Percentiles rank a stretch among this genome's conserved stretches.
Evolutionary conservation across 2,113 vertebrate species (phyloP).

Genomic region (Phylloscopus whistleri): DNA sequence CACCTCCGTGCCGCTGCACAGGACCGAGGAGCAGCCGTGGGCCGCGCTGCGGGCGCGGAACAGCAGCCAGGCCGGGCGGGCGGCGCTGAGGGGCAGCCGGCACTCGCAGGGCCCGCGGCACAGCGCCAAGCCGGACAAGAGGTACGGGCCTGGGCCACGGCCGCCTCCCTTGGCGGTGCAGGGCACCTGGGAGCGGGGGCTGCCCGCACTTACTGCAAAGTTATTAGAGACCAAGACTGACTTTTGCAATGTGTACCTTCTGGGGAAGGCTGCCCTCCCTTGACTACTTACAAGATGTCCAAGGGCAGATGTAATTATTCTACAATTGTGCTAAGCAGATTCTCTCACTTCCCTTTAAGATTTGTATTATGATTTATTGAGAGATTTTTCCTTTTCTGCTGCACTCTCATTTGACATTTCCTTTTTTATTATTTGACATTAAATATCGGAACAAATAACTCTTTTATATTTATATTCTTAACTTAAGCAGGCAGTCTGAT

Average conservation of each 20-base stretch:
- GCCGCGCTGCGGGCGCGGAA: neutral
- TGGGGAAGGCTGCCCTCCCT: neutral
- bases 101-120: constrained; percentile 63
- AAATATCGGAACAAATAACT: neutral
- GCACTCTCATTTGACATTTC: neutral
- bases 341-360: neutral
- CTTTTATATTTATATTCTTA: neutral
- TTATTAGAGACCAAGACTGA: neutral
- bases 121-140: constrained; percentile 60
- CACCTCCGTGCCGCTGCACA: constrained; percentile 79
- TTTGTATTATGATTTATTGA: neutral
- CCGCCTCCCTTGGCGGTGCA: fast-evolving
- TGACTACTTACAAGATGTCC: neutral
- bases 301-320: neutral
- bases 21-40: constrained; percentile 37
- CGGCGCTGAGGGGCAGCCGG: constrained; percentile 37
- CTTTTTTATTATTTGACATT: neutral
- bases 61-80: constrained; percentile 43
- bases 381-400: neutral
- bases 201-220: fast-evolving
- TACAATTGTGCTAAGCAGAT: neutral
- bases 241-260: neutral
- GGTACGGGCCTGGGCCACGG: constrained; percentile 54
- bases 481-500: neutral
- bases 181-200: fast-evolving